Percentiles rank a stretch among this genome's conserved stretches.
These are phyloP conservation scores for Dendrolimus houi DNA, from an alignment of 2,888 invertebrate genomes.

Conservation along the genomic window DNA sequence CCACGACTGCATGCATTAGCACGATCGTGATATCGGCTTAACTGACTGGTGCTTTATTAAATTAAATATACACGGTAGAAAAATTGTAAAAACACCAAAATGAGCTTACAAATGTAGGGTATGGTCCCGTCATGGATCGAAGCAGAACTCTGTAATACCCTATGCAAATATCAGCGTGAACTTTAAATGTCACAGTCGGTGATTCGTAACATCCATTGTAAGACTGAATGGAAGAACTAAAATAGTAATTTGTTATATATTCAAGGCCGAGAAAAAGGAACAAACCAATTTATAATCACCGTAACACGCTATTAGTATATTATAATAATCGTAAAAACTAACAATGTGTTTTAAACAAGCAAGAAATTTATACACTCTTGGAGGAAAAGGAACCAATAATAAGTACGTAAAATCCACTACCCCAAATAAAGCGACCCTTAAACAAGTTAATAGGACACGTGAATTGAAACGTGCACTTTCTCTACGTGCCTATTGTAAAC, in stretches of 20 bases:
- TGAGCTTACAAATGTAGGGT: no score
- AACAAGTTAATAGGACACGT: conserved; percentile 41
- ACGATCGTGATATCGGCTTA: conserved; percentile 51
- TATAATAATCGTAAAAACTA: neutral
- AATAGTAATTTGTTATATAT: neutral
- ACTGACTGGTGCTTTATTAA: conserved; percentile 31
- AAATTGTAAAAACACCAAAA: no score
- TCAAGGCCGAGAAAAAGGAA: neutral
- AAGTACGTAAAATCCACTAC: neutral
- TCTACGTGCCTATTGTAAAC: conserved; percentile 61
- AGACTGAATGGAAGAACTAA: neutral
- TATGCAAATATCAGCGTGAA: conserved; percentile 62
- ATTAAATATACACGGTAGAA: conserved; percentile 14
- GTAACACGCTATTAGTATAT: no score
- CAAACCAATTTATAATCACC: neutral
- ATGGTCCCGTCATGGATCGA: conserved; percentile 26
- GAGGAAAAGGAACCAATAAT: no score
- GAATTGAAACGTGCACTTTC: conserved; percentile 51
- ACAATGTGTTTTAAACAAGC: no score
- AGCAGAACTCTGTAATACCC: conserved; percentile 17
- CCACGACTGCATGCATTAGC: conserved; percentile 64
- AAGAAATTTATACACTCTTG: no score
- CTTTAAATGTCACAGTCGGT: conserved; percentile 65
- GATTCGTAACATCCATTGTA: conserved; percentile 13
- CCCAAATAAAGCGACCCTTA: neutral